Evolutionary conservation across 2,797 vertebrate genomes (phyloP).

Genomic region (Rhinogobio ventralis): DNA sequence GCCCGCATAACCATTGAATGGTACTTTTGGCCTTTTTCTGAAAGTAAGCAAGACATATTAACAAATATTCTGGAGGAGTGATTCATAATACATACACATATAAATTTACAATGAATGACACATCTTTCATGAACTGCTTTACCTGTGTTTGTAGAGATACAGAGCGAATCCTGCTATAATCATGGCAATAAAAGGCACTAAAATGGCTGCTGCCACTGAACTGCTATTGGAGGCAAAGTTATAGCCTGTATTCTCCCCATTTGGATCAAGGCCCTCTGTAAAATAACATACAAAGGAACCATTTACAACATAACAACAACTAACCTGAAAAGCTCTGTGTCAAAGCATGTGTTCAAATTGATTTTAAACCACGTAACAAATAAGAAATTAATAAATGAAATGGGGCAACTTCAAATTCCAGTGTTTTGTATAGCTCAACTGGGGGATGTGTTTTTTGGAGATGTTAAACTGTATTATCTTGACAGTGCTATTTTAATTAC

Average conservation of each 20-base stretch:
- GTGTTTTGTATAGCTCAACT: constrained; percentile 49
- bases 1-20: constrained; percentile 95
- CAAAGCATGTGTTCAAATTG: constrained; percentile 28
- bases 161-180: constrained; percentile 99
- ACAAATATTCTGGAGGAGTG: neutral
- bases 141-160: constrained; percentile 99
- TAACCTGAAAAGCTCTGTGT: constrained; percentile 37
- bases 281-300: constrained; percentile 40
- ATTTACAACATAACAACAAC: constrained; percentile 5
- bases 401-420: constrained; percentile 35
- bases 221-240: constrained; percentile 98
- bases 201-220: constrained; percentile 97
- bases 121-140: constrained; percentile 11
- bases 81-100: neutral
- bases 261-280: constrained; percentile 82
- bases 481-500: constrained; percentile 76
- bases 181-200: constrained; percentile 99
- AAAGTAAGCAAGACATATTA: constrained; percentile 24
- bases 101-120: neutral
- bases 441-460: constrained; percentile 49
- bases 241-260: constrained; percentile 84
- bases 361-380: constrained; percentile 42
- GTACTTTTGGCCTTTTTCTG: constrained; percentile 98
- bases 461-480: constrained; percentile 70
- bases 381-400: constrained; percentile 47